phyloP scores from a whole-genome alignment of 2,113 vertebrate species.

The Callipepla squamata region DNA sequence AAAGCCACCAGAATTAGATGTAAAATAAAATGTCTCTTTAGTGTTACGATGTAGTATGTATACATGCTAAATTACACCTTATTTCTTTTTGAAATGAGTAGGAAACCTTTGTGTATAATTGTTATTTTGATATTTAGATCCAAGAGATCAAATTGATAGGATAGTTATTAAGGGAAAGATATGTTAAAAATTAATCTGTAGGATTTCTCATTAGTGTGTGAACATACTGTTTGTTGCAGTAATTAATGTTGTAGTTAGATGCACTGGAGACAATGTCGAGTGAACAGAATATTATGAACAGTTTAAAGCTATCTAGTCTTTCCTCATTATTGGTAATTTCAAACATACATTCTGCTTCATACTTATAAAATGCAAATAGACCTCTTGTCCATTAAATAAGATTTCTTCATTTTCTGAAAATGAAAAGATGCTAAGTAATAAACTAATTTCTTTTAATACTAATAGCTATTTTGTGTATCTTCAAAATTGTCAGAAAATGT shows the following conservation, averaged over 20 bases:
- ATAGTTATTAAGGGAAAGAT: conserved; percentile 6
- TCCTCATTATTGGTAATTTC: background rate
- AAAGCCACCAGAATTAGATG: background rate
- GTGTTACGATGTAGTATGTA: background rate
- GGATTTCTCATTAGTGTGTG: conserved; percentile 16
- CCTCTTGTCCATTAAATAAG: background rate
- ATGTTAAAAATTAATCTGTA: conserved; percentile 11
- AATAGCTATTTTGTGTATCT: background rate
- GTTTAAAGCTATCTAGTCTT: background rate
- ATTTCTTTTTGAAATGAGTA: background rate
- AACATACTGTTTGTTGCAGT: background rate
- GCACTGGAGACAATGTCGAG: background rate
- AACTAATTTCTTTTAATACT: background rate
- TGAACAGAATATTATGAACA: background rate
- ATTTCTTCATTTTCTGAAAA: background rate
- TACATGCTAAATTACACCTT: background rate
- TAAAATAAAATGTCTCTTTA: background rate
- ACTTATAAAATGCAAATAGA: background rate
- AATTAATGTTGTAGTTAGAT: conserved; percentile 7
- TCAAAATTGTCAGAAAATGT: background rate
- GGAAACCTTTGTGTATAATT: background rate
- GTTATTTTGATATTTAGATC: background rate
- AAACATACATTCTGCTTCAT: background rate
- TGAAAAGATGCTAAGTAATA: background rate
- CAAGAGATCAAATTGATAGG: conserved; percentile 3